phyloP scores from a whole-genome alignment of 2,113 vertebrate species.

The Hipposideros armiger region DNA sequence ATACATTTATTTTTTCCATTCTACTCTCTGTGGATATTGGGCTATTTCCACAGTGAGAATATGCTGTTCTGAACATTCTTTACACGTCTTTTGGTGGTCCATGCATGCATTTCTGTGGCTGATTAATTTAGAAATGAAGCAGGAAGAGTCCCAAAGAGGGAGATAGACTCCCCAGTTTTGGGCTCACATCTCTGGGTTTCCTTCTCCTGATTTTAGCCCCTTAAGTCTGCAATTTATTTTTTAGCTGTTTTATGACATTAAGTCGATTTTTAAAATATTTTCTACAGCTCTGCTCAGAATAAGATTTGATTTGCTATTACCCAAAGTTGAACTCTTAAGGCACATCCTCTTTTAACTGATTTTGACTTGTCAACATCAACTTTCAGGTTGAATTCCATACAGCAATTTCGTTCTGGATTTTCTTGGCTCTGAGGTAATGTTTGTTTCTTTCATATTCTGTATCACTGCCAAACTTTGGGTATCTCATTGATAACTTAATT shows the following conservation, averaged over 20 bases:
- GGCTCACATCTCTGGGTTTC: background rate
- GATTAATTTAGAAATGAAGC: background rate
- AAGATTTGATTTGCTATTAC: background rate
- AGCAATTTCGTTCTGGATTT: constrained; percentile 24
- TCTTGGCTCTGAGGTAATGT: constrained; percentile 11
- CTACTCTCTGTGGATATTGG: background rate
- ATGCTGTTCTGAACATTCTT: background rate
- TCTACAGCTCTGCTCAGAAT: background rate
- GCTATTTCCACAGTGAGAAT: background rate
- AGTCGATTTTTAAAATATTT: background rate
- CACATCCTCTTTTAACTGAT: background rate
- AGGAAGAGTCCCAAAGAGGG: background rate
- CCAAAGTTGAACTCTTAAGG: background rate
- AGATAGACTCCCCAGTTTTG: background rate
- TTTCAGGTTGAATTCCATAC: background rate
- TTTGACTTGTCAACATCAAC: background rate
- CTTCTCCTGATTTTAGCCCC: background rate
- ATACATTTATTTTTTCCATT: background rate
- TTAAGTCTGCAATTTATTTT: background rate
- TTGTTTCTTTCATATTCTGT: constrained; percentile 54
- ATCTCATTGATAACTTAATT: constrained; percentile 54
- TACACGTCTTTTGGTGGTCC: background rate
- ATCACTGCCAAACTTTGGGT: constrained; percentile 5
- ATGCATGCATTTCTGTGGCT: background rate
- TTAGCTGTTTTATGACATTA: background rate